Conservation (phyloP, 2,113 vertebrate genomes). For the Grammomys surdaster region DNA sequence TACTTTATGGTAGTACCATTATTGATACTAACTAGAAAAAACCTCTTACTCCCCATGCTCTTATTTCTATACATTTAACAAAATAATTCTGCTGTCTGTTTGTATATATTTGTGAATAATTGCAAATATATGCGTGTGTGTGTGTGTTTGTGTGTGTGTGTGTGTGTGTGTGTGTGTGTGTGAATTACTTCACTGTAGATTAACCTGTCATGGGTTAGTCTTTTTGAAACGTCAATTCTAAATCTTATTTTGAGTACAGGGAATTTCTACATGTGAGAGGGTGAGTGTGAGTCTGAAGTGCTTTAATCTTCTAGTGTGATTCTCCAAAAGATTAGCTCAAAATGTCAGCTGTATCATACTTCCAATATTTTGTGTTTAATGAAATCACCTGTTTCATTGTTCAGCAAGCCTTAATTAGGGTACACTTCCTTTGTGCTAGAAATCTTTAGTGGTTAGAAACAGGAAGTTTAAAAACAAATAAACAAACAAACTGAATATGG, state of each 20-base stretch:
- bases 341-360: background rate
- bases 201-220: background rate
- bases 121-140: too few species aligned
- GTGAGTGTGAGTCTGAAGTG: rapidly evolving
- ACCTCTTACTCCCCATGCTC: background rate
- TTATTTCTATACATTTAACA: background rate
- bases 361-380: background rate
- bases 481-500: background rate
- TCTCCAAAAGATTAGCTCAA: background rate
- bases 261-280: background rate
- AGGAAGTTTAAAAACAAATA: background rate
- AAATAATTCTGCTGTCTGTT: background rate
- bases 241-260: background rate
- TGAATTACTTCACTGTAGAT: background rate
- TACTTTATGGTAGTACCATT: background rate
- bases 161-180: background rate
- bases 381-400: background rate
- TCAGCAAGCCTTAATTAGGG: background rate
- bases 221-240: background rate
- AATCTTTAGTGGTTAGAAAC: background rate
- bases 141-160: background rate
- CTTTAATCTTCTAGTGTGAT: background rate
- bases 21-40: background rate
- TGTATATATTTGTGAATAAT: too few species aligned
- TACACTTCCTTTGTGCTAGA: background rate